Base-by-base conservation (phyloP, 2,888 invertebrate genomes). In the Cyclophora punctaria region DNA sequence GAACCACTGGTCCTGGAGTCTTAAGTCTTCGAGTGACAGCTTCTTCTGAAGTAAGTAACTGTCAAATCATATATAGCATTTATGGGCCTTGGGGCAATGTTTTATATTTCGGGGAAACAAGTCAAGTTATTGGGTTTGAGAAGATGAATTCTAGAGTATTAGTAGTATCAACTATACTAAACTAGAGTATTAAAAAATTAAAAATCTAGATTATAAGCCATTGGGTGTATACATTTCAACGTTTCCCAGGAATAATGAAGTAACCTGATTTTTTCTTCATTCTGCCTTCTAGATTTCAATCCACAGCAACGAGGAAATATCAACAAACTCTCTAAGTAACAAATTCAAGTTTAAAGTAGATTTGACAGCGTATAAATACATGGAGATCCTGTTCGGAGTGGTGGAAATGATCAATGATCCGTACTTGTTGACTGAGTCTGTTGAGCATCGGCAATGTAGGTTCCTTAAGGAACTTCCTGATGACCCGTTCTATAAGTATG, bases 381-480 rank as follows among this genome's bases (percentile, higher is more conserved):
- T 37, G 37, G 64, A 66, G n/a, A 66, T 71, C 46, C 46, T 73
- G n/a, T 76, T 82, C 51, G 76, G 78, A 5, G 55, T 83, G 4
- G 76, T 80, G 44, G 87, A 88, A 58, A 80, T 87, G 35, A 75
- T 76, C 7, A 89, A 87, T 46, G 83, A 87, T 44, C 73, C 67
- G 0, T 51, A 64, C 33, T 58, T 90, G 3, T 66, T 73, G 45
- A 73, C 71, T 2, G 81, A 90, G 7, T 73, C 80, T 42, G 69
- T 90, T 0, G 52, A 71, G 4, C 84, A 89, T 54, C 83, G 93
- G 50, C 81, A 86, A 48, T 93, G 93, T 63, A 86, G 91, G 35
- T 92, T 90, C 63, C 67, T 80, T 1, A 66, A 90, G 44, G 93
- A 93, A 74, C 75, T 88, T 34, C 79, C 77, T 3, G 50, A 64